Percentiles rank a stretch among this genome's conserved stretches.
These are phyloP conservation scores for Puffinus mauretanicus DNA, from an alignment of 2,113 vertebrate species.

Conservation along the genomic window DNA sequence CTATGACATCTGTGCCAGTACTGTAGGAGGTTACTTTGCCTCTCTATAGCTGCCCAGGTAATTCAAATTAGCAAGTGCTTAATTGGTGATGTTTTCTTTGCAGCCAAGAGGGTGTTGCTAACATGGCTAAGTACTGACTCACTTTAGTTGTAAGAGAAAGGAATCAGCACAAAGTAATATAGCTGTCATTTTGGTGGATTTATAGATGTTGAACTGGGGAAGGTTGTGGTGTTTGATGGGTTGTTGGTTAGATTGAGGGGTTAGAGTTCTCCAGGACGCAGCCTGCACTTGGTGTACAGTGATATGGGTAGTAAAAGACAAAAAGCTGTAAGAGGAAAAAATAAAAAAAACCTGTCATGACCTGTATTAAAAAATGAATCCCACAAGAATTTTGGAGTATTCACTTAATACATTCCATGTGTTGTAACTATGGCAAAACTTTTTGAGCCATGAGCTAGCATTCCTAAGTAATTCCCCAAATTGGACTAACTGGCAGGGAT, in stretches of 20 bases:
- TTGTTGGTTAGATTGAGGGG: neutral
- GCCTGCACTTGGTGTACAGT: neutral
- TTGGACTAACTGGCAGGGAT: conserved; percentile 50
- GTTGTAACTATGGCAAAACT: conserved; percentile 19
- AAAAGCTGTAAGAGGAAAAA: neutral
- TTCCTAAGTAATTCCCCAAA: conserved; percentile 60
- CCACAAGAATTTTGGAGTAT: conserved; percentile 22
- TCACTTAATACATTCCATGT: conserved; percentile 53
- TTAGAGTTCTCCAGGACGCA: neutral
- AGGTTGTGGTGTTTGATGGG: neutral
- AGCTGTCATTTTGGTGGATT: neutral
- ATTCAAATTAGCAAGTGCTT: neutral
- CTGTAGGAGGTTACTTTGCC: neutral
- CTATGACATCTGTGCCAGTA: neutral
- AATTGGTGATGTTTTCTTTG: neutral
- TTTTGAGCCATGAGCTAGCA: conserved; percentile 31
- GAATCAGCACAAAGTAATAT: neutral
- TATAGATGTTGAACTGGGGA: neutral
- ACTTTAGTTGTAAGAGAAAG: neutral
- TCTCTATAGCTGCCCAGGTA: neutral
- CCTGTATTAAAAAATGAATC: conserved; percentile 19
- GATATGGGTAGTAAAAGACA: neutral
- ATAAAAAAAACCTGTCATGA: neutral
- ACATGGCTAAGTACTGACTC: neutral
- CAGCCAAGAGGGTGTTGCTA: neutral